These are phyloP conservation scores for Meloidogyne hapla DNA, from an alignment of 1,140 invertebrate genomes.

Conservation along the genomic window DNA sequence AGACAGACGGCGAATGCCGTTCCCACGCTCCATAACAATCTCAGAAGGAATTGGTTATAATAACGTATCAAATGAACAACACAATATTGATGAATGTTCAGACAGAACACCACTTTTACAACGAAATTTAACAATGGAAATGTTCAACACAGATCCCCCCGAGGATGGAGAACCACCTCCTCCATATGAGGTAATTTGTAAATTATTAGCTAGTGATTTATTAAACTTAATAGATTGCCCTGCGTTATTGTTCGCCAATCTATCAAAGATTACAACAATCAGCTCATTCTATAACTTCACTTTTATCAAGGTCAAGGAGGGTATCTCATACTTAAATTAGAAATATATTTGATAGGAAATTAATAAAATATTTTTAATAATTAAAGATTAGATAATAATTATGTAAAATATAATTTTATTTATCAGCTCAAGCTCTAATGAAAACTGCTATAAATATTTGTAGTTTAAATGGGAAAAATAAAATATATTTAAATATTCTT, in stretches of 20 bases:
- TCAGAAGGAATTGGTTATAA: slow-evolving; percentile 28
- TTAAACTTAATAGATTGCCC: slow-evolving; percentile 47
- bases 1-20: not conserved
- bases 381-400: too few species aligned
- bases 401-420: not conserved
- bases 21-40: slow-evolving; percentile 50
- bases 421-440: not conserved
- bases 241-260: slow-evolving; percentile 59
- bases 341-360: too few species aligned
- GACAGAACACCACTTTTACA: slow-evolving; percentile 27
- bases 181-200: slow-evolving; percentile 53
- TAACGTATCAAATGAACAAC: not conserved
- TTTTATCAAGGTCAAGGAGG: slow-evolving; percentile 51
- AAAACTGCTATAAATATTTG: not conserved
- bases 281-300: slow-evolving; percentile 56
- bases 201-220: not conserved
- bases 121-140: slow-evolving; percentile 12
- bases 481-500: not conserved
- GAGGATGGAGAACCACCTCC: slow-evolving; percentile 55
- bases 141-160: not conserved
- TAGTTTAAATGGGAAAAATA: not conserved
- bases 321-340: not conserved
- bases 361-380: too few species aligned
- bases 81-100: slow-evolving; percentile 6
- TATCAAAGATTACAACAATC: slow-evolving; percentile 59